Evolutionary conservation across 2,113 vertebrate species (phyloP), one percentile per base, ranked within the genome.

Genomic region (Cyrtonyx montezumae): DNA sequence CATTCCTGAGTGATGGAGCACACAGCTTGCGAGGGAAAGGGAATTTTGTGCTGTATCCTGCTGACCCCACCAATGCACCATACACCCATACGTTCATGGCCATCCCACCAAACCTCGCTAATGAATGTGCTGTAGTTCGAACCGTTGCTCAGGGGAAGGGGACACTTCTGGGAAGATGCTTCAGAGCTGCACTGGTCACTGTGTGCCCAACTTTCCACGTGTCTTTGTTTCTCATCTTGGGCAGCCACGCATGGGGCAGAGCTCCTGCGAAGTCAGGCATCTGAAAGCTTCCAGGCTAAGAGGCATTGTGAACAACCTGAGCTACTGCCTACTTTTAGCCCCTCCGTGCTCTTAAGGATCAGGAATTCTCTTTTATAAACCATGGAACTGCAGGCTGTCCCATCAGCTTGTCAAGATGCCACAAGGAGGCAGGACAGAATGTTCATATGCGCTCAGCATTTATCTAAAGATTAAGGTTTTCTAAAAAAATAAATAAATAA

Each of bases 1-100:
- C 76, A 95, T 96, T 90, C 79, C 90, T 93, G 51, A 88, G 42
- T 77, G 91, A 68, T 2, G 20, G 88, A 93, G 82, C 71, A 43
- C 61, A 23, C 21, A 75, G 71, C 59, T 91, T 3, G 0, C 46
- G 43, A 90, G 59, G 82, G 49, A 90, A 94, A 87, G 55, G 36
- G 79, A 93, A 85, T 85, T 89, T 34, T n/a, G 11, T 69, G 87
- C 91, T 11, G 2, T 56, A 46, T 95, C 75, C 55, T 67, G 49
- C 82, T 94, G 87, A 94, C 87, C 55, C 65, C 40, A 75, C 28
- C 48, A 92, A 93, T 21, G 28, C 0, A 0, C 37, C 51, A 8
- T 40, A 56, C 58, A 83, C 55, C 20, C 1, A 1, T 30, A 83
- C 11, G n/a, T 40, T n/a, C 3, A 0, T 59, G 36, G 84, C n/a